Conservation (phyloP, 1,140 invertebrate genomes). For the Drosophila kohkoa region DNA sequence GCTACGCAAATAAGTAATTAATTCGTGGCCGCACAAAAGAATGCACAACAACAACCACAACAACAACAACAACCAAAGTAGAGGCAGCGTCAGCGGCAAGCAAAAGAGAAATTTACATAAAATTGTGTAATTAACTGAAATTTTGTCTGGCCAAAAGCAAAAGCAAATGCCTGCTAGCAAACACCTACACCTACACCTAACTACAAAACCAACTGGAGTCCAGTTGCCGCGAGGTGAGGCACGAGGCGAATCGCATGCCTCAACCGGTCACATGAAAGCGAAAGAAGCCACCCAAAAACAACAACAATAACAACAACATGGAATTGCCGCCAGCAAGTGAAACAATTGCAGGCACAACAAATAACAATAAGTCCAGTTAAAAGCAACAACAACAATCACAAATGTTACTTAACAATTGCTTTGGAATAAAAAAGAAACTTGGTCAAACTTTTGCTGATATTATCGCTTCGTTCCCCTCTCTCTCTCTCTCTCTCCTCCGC, state of each 20-base stretch:
- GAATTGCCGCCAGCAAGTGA: slow-evolving; percentile 47
- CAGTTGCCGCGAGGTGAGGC: slow-evolving; percentile 30
- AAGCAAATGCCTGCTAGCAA: slow-evolving; percentile 64
- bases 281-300: slow-evolving; percentile 60
- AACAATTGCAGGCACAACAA: slow-evolving; percentile 49
- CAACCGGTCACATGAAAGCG: slow-evolving; percentile 52
- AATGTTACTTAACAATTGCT: slow-evolving; percentile 71
- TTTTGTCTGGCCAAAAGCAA: slow-evolving; percentile 44
- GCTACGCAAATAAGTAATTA: slow-evolving; percentile 80
- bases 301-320: slow-evolving; percentile 27
- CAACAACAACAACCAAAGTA: slow-evolving; percentile 26
- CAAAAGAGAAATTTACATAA: slow-evolving; percentile 81
- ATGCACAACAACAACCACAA: slow-evolving; percentile 51
- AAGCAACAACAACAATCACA: slow-evolving; percentile 45
- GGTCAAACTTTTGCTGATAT: slow-evolving; percentile 63
- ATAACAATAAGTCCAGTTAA: slow-evolving; percentile 32
- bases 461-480: slow-evolving; percentile 46
- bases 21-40: slow-evolving; percentile 72
- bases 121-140: slow-evolving; percentile 78
- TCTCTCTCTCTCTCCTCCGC: not conserved
- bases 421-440: slow-evolving; percentile 63
- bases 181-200: slow-evolving; percentile 55
- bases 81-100: slow-evolving; percentile 16
- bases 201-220: slow-evolving; percentile 10
- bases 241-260: slow-evolving; percentile 21